Evolutionary conservation across 2,113 vertebrate species (phyloP), one percentile per base, ranked within the genome.

Genomic region (Beaufortia kweichowensis): DNA sequence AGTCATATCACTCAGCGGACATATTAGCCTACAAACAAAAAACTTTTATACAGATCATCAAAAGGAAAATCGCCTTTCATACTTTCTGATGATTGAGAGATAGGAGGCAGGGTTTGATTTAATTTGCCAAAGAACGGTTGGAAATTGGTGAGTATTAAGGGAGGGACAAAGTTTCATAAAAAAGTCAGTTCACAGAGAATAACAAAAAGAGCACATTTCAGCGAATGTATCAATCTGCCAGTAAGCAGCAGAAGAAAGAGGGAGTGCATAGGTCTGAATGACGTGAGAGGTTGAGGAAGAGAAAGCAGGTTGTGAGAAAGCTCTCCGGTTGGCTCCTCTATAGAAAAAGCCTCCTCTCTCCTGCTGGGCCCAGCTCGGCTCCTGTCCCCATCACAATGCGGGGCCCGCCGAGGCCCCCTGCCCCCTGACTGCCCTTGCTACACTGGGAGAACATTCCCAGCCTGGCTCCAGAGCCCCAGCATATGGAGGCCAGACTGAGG

Each of bases 271-370:
- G 59, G 46, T 41, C 66, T 78, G 77, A 83, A 77, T 79, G 71
- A 81, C 19, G 71, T 46, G 57, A 78, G 61, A 77, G 79, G 72
- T 73, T 56, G 68, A 79, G 82, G 65, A 73, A 76, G 69, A 87
- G 83, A 87, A 84, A 86, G 79, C 62, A 55, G 88, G 85, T 81
- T 92, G 88, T 91, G 91, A 91, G 91, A 93, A 91, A 89, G 79
- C 84, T 80, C 88, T 89, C 88, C 80, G 86, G 86, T 91, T 90
- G 89, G 88, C 81, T 86, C 79, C 62, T 88, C 88, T 87, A 89
- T 89, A 86, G 86, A 90, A 90, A 91, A 90, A 86, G 86, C 83
- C 66, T 87, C 83, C 77, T 85, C 88, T 87, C 59, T 90, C 92
- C 91, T 90, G 76, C 90, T 85, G 88, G 85, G 92, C 86, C 82